phyloP scores from a whole-genome alignment of 2,797 vertebrate genomes.

The Aplochiton taeniatus region DNA sequence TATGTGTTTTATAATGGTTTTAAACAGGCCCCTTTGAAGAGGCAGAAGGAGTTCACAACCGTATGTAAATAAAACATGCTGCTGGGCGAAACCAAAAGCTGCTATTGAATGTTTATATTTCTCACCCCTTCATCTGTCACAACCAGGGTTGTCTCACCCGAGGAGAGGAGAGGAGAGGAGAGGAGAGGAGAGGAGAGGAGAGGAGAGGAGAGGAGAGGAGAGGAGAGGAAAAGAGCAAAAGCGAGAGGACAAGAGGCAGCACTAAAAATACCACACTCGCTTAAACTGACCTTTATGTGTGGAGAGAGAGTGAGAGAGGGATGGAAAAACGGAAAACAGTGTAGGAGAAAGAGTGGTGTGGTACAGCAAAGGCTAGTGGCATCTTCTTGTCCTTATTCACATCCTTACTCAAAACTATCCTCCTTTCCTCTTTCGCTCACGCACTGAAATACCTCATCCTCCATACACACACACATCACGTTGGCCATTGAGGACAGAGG shows the following conservation, averaged over 20 bases:
- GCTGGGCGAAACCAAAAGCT: slow-evolving; percentile 54
- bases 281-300: slow-evolving; percentile 75
- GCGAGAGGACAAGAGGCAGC: slow-evolving; percentile 58
- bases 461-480: too few species aligned
- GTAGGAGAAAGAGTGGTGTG: background rate
- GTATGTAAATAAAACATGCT: slow-evolving; percentile 52
- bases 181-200: slow-evolving; percentile 10
- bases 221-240: slow-evolving; percentile 22
- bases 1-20: too few species aligned
- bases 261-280: slow-evolving; percentile 72
- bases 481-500: slow-evolving; percentile 14
- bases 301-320: slow-evolving; percentile 21
- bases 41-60: too few species aligned
- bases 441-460: slow-evolving; percentile 3
- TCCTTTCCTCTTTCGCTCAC: background rate
- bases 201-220: slow-evolving; percentile 3
- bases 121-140: slow-evolving; percentile 61
- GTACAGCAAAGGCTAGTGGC: background rate
- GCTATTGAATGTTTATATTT: slow-evolving; percentile 55
- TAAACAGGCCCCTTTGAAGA: too few species aligned
- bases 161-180: background rate
- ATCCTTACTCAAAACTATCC: background rate
- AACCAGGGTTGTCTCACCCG: slow-evolving; percentile 49
- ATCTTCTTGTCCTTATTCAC: background rate
- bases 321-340: background rate